Evolutionary conservation across 2,797 vertebrate genomes (phyloP).

Genomic region (Platalea minor): DNA sequence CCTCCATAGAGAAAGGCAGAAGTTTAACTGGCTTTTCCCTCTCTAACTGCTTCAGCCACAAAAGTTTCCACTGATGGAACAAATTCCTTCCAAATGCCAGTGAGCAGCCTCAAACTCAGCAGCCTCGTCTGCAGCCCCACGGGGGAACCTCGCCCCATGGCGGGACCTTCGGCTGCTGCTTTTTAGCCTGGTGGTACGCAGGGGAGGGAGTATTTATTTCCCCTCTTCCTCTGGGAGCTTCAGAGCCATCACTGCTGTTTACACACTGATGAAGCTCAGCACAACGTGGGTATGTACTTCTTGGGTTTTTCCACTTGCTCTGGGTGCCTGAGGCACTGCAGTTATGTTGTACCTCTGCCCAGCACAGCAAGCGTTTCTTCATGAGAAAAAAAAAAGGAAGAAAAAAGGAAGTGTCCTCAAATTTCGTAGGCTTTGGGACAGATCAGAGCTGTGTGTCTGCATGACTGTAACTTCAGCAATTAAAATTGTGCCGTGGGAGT

Average conservation of each 20-base stretch:
- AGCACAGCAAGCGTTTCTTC: neutral
- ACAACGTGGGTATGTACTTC: neutral
- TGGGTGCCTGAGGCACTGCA: neutral
- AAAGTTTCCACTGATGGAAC: slow-evolving; percentile 25
- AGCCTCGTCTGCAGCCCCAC: neutral
- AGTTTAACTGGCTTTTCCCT: neutral
- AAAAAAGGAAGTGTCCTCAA: neutral
- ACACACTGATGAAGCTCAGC: neutral
- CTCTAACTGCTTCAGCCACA: neutral
- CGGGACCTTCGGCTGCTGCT: rapidly evolving
- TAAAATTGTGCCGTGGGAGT: neutral
- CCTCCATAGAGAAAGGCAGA: neutral
- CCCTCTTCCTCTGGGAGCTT: neutral
- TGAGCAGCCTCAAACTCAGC: neutral
- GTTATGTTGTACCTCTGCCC: neutral
- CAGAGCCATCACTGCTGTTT: neutral
- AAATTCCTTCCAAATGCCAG: slow-evolving; percentile 23
- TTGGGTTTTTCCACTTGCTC: neutral
- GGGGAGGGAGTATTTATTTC: neutral
- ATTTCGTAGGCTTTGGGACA: neutral
- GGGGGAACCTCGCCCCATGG: rapidly evolving
- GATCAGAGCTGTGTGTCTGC: neutral
- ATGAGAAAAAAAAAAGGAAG: neutral
- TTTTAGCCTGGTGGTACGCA: neutral
- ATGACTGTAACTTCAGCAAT: neutral